Evolutionary conservation across 2,888 invertebrate species (phyloP), one percentile per base, ranked within the genome.

Genomic region (Heliconius aoede): DNA sequence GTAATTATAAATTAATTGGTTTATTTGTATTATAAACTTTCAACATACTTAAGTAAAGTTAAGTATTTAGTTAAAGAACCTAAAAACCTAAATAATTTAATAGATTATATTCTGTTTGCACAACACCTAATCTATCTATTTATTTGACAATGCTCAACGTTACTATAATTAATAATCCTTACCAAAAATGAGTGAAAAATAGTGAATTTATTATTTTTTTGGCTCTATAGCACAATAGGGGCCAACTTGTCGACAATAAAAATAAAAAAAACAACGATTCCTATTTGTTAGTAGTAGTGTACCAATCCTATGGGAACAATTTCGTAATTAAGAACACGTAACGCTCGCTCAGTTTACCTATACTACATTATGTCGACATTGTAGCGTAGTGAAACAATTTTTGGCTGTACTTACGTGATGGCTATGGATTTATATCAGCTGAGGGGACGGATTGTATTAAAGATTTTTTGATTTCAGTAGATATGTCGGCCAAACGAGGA

Each of bases 231-330:
- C n/a, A 30, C 51, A 4, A 69, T 13, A 30, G 30, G 51, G 51
- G n/a, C 51, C 28, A 69, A n/a, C 69, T 30, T 51, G 28, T 55
- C 69, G 30, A 55, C 55, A 24, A 30, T 69, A 69, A 32, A 69
- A 55, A 55, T 69, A 55, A 55, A 65, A 32, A 32, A 69, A 55
- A n/a, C 30, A 55, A 55, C 69, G 32, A 32, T 55, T 55, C 32
- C 55, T n/a, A 51, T n/a, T 64, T 28, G 64, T 11, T 46, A 18
- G 46, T 7, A 46, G 46, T 36, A 51, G 5, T 9, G n/a, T 51
- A n/a, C 30, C 51, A 26, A 40, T 51, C 69, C 69, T 30, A 30
- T n/a, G 55, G 69, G 69, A 55, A 55, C 55, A n/a, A 69, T 69
- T 69, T 55, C 55, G 24, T 55, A 69, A 55, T 55, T 24, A 69